A percentile compares a stretch with the other conserved stretches of the same genome.
These are phyloP conservation scores for Noctua janthe DNA, from an alignment of 2,888 invertebrate species.

Conservation along the genomic window DNA sequence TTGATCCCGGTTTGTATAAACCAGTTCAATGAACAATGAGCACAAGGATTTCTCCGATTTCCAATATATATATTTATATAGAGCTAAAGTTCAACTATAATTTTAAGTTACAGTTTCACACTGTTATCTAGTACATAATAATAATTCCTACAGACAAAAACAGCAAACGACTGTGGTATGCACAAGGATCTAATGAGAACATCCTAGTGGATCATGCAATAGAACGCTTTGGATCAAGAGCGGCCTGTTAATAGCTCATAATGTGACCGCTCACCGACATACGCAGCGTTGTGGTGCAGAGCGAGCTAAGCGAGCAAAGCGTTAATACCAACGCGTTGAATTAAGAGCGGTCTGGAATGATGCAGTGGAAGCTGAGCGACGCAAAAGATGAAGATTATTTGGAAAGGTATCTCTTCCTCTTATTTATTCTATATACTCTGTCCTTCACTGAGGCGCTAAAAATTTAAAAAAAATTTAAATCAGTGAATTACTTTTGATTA, in stretches of 20 bases:
- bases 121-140: neutral
- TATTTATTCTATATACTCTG: neutral
- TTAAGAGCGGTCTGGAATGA: neutral
- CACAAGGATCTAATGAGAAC: constrained; percentile 33
- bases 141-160: neutral
- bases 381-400: neutral
- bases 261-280: constrained; percentile 57
- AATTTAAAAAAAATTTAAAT: too few relatives aligned
- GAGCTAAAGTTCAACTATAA: neutral
- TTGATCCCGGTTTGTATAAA: neutral
- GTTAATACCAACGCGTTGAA: neutral
- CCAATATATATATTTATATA: neutral
- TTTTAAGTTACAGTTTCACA: neutral
- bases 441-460: neutral
- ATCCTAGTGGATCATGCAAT: constrained; percentile 52
- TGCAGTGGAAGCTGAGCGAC: neutral
- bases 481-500: too few relatives aligned
- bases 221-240: constrained; percentile 49
- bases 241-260: constrained; percentile 59
- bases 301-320: constrained; percentile 39
- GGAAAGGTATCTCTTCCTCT: neutral
- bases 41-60: neutral
- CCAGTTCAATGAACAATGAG: neutral
- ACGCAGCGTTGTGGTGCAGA: neutral
- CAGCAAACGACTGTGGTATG: constrained; percentile 13